Evolutionary conservation across 2,888 invertebrate genomes (phyloP), one percentile per base, ranked within the genome.

Genomic region (Metellina segmentata): DNA sequence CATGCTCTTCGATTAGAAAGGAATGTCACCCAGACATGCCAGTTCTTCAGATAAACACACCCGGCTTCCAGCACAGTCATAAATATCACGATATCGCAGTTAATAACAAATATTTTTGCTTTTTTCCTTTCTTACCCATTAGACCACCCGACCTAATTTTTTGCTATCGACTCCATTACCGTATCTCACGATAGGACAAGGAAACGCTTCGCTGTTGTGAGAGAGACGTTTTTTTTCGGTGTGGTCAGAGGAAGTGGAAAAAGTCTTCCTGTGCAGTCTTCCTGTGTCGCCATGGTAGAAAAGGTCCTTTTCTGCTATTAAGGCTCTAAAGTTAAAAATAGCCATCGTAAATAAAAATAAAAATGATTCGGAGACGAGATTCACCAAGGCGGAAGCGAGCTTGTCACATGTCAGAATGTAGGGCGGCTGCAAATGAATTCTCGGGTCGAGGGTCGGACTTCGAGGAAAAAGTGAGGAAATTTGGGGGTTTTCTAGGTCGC

Each of bases 131-230:
- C 53, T 88, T 79, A 52, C 53, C 13, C 74, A 78, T 77, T 74
- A 11, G 51, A 70, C n/a, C 75, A 77, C 34, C 53, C 82, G 89
- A 89, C 89, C 89, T 75, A 89, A 89, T 83, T 89, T 78, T 88
- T 74, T 34, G 71, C 71, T 83, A 83, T 89, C 89, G 48, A 16
- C 52, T 82, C 70, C 82, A 77, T 77, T 82, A 82, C 70, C 51
- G 34, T 74, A 71, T 82, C 82, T 75, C 53, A 81, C 52, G 78
- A 79, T 20, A 52, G 52, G 78, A 85, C 79, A 52, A 77, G 82
- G 89, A 89, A 89, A 34, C 51, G 69, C 52, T 48, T 16, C 61
- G 69, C 69, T 9, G 51, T 69, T 70, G 19, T 34, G 78, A 82
- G n/a, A 82, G n/a, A 72, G 82, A 20, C 82, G 69, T 82, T 82